Evolutionary conservation across 2,888 invertebrate species (phyloP).

Genomic region (Heteropelma amictum): DNA sequence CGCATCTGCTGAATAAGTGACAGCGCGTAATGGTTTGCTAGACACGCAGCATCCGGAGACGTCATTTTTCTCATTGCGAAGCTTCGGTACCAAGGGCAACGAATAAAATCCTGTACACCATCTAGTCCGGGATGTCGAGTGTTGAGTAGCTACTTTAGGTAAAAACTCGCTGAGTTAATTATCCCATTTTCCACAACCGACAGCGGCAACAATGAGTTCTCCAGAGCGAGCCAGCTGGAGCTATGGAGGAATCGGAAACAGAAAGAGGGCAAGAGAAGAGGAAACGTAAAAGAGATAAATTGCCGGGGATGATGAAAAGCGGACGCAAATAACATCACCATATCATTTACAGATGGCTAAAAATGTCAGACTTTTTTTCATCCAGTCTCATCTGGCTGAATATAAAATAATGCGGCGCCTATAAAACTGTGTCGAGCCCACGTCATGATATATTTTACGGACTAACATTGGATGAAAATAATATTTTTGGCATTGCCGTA

Average conservation of each 20-base stretch:
- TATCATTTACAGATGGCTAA: slow-evolving; percentile 16
- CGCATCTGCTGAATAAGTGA: slow-evolving; percentile 47
- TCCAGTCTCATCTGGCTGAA: slow-evolving; percentile 2
- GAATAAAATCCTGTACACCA: slow-evolving; percentile 20
- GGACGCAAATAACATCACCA: slow-evolving; percentile 44
- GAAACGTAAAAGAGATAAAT: slow-evolving; percentile 40
- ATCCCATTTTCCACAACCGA: slow-evolving; percentile 49
- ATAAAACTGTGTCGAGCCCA: slow-evolving; percentile 19
- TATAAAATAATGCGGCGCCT: slow-evolving; percentile 33
- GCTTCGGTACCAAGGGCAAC: slow-evolving; percentile 4
- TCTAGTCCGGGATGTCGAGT: slow-evolving; percentile 29
- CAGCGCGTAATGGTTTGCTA: slow-evolving; percentile 45
- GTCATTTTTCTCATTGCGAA: slow-evolving; percentile 35
- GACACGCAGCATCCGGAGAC: slow-evolving; percentile 27
- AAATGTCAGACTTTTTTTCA: slow-evolving; percentile 47
- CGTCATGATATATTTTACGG: slow-evolving; percentile 32
- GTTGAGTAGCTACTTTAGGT: slow-evolving; percentile 49
- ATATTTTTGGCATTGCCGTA: not conserved
- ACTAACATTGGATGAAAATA: slow-evolving; percentile 3
- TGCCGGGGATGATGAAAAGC: slow-evolving; percentile 29
- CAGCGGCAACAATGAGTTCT: slow-evolving; percentile 48
- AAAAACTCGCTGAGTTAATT: slow-evolving; percentile 49
- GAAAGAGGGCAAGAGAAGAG: slow-evolving; percentile 21
- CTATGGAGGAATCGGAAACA: slow-evolving; percentile 30
- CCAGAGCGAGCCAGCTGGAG: slow-evolving; percentile 27